Conservation (phyloP, 2,113 vertebrate species). For the Glaucomys volans region DNA sequence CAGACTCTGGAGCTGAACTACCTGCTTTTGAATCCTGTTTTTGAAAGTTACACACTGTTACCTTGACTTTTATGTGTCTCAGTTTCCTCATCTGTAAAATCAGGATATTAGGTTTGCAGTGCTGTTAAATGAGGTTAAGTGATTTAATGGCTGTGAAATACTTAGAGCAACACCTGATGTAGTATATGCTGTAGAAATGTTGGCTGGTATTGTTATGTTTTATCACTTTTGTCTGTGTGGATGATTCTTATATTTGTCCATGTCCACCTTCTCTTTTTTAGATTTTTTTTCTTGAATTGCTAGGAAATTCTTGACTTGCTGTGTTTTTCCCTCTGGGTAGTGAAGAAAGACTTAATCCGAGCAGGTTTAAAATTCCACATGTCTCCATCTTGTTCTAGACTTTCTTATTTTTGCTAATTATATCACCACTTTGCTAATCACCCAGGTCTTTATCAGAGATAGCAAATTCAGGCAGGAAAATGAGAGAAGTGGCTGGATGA, state of each 20-base stretch:
- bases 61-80: background rate
- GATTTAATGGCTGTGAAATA: background rate
- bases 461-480: background rate
- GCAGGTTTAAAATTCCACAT: background rate
- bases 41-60: background rate
- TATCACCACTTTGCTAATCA: background rate
- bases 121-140: background rate
- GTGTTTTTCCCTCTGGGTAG: background rate
- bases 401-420: conserved; percentile 29
- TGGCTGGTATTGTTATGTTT: background rate
- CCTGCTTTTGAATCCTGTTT: background rate
- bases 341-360: background rate
- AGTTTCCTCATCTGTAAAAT: conserved; percentile 24
- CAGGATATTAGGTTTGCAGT: background rate
- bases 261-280: background rate
- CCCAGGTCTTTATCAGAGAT: background rate
- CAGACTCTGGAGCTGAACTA: background rate
- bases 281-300: background rate
- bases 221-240: background rate
- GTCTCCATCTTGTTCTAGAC: background rate
- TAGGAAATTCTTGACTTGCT: background rate
- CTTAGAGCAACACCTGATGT: background rate
- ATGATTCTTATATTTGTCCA: background rate
- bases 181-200: background rate
- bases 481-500: background rate